Conservation (phyloP, 2,888 invertebrate genomes). For the Luperina nickerlii region DNA sequence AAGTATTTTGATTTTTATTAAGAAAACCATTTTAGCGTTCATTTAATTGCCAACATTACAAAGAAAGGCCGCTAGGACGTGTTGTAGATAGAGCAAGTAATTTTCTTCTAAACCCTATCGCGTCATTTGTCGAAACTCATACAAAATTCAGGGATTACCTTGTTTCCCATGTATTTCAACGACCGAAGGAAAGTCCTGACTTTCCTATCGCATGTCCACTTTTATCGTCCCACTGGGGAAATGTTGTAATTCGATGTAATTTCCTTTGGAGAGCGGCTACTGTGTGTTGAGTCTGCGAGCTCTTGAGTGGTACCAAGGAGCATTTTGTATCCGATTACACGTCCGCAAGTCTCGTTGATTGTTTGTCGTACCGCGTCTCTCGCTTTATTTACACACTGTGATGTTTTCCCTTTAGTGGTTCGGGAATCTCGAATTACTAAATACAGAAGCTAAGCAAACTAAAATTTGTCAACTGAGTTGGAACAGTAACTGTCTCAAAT, state of each 20-base stretch:
- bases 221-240: slow-evolving; percentile 72
- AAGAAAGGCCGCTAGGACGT: slow-evolving; percentile 31
- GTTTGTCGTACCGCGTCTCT: slow-evolving; percentile 79
- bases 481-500: slow-evolving; percentile 11
- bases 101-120: slow-evolving; percentile 49
- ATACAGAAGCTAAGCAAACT: slow-evolving; percentile 65
- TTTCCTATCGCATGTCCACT: slow-evolving; percentile 66
- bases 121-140: slow-evolving; percentile 60
- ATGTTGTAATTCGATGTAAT: slow-evolving; percentile 79
- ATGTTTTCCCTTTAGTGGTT: slow-evolving; percentile 79
- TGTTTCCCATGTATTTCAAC: slow-evolving; percentile 66
- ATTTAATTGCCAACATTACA: slow-evolving; percentile 22
- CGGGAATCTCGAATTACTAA: slow-evolving; percentile 78
- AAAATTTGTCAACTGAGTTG: slow-evolving; percentile 57
- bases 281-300: slow-evolving; percentile 74
- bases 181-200: slow-evolving; percentile 62
- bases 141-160: slow-evolving; percentile 65
- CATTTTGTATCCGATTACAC: slow-evolving; percentile 86
- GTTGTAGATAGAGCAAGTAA: slow-evolving; percentile 49
- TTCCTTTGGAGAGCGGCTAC: slow-evolving; percentile 75
- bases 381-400: slow-evolving; percentile 81
- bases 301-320: slow-evolving; percentile 77
- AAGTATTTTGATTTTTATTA: slow-evolving; percentile 46
- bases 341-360: slow-evolving; percentile 80
- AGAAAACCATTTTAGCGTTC: slow-evolving; percentile 21